Evolutionary conservation across 2,797 vertebrate species (phyloP).

Genomic region (Mergus octosetaceus): DNA sequence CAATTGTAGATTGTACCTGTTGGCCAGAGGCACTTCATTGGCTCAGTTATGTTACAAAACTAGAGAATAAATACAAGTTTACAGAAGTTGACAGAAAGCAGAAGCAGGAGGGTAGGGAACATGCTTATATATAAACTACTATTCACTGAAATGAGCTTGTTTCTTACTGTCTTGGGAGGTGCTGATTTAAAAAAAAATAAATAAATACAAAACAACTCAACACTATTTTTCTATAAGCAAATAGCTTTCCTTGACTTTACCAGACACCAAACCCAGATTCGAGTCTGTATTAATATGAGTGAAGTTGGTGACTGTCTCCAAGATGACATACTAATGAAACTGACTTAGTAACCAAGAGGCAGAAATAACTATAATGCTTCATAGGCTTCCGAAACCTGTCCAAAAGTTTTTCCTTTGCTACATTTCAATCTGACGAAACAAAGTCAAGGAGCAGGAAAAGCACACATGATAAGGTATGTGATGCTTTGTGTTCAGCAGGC

Average conservation of each 20-base stretch:
- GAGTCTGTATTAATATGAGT: not conserved
- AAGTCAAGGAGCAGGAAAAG: not conserved
- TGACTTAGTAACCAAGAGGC: not conserved
- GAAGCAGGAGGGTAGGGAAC: not conserved
- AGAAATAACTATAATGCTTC: not conserved
- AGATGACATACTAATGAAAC: not conserved
- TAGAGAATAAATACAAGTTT: not conserved
- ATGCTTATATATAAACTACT: not conserved
- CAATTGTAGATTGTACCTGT: not conserved
- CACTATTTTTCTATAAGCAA: not conserved
- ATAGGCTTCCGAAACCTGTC: not conserved
- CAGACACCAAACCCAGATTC: not conserved
- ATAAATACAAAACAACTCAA: not conserved
- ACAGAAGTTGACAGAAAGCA: not conserved
- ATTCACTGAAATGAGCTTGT: not conserved
- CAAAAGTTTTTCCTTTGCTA: not conserved
- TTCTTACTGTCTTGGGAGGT: not conserved
- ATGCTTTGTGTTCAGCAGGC: not conserved
- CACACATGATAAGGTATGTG: not conserved
- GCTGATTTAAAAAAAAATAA: not conserved
- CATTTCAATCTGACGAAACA: not conserved
- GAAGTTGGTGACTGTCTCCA: not conserved
- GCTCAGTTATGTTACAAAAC: not conserved
- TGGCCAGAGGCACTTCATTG: not conserved
- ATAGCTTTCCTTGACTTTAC: not conserved